Base-by-base conservation (phyloP, 2,888 invertebrate genomes). In the Polyploca ridens region DNA sequence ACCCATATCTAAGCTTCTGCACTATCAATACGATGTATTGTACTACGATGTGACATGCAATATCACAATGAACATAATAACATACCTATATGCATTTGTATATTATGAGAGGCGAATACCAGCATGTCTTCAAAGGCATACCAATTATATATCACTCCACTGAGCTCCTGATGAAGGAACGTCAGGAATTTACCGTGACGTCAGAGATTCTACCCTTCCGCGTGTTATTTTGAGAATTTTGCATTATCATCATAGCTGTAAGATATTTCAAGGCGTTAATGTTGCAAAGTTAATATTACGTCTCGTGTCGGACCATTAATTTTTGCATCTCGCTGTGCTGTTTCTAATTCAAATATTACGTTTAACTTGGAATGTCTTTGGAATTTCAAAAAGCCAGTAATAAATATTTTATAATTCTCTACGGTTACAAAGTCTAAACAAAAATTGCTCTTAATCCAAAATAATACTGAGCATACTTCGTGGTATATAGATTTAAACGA, bases 81-180 rank as follows among this genome's bases (percentile, higher is more conserved):
- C 64, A 58, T 62, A 35, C n/a, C 44, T 64, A 66, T 68, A 64
- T 38, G 14, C 19, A 19, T n/a, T 19, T 19, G 19, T 54, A 54
- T 7, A 54, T 35, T 54, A 62, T 61, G 64, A 61, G 49, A 69
- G 66, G 67, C 66, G 63, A 63, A 65, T 70, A 68, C 71, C 72
- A 64, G 68, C 66, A 74, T 58, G 63, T 62, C 68, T 69, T 69
- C 78, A 77, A 78, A 81, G 80, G 80, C 83, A 84, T 85, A 79
- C 83, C 85, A 68, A 84, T 83, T 80, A 69, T 66, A 76, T 77
- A 74, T 82, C 84, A 81, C 74, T 79, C 69, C 76, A 68, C 63
- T 73, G 78, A 76, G 64, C 73, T 65, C 63, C 68, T 71, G 68
- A 68, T 69, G 68, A 65, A 71, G 72, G 70, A 72, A 74, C 70